These are phyloP conservation scores for Fulica atra DNA, from an alignment of 2,113 vertebrate species.

Conservation along the genomic window DNA sequence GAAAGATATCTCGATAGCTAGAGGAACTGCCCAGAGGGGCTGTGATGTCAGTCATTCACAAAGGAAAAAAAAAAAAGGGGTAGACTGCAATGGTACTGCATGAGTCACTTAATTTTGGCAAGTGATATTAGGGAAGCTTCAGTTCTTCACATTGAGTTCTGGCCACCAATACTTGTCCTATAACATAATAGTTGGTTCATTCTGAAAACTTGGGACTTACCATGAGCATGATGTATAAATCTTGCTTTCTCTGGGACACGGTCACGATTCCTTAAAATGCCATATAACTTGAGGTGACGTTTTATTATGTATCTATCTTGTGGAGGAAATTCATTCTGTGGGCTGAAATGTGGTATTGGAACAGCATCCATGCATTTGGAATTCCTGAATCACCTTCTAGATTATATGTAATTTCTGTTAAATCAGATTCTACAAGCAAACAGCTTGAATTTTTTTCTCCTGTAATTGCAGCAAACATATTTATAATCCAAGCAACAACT, in stretches of 20 bases:
- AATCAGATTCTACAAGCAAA: slow-evolving; percentile 12
- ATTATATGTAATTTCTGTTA: not conserved
- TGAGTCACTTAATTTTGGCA: not conserved
- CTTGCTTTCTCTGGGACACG: not conserved
- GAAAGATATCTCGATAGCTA: not conserved
- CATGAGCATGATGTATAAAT: not conserved
- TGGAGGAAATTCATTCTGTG: not conserved
- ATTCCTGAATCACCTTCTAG: not conserved
- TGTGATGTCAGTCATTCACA: not conserved
- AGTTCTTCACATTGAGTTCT: not conserved
- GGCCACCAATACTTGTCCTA: not conserved
- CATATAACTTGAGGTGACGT: not conserved
- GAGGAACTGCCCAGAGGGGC: not conserved
- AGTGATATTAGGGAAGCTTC: not conserved
- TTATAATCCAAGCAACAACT: slow-evolving; percentile 1
- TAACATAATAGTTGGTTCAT: not conserved
- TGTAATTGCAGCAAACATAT: slow-evolving; percentile 13
- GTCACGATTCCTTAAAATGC: not conserved
- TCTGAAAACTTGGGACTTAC: not conserved
- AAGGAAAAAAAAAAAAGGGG: not conserved
- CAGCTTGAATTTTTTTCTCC: not conserved
- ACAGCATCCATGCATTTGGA: not conserved
- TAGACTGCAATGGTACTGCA: not conserved
- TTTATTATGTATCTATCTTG: not conserved
- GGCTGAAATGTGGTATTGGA: not conserved